Evolutionary conservation across 1,140 invertebrate species (phyloP).

Genomic region (Dinothrombium tinctorium): DNA sequence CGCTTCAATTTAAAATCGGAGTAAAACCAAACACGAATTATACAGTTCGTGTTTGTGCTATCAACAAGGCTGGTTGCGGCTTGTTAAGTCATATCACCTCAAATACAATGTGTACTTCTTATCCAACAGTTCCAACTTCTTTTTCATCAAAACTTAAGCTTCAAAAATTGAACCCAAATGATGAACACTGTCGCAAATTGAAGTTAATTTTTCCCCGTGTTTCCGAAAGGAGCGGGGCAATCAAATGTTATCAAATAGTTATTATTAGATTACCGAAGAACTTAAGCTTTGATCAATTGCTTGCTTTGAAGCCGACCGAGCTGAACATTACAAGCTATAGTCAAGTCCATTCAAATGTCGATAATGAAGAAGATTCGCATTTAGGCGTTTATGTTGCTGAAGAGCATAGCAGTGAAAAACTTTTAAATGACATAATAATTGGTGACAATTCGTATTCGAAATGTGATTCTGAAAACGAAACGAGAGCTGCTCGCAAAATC

Average conservation of each 20-base stretch:
- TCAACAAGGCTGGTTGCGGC: conserved; percentile 16
- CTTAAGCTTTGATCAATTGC: conserved; percentile 2
- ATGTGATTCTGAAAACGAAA: not conserved
- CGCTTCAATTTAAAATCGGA: conserved; percentile 10
- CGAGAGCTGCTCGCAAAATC: not conserved
- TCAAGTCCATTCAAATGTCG: conserved; percentile 11
- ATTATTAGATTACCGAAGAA: conserved; percentile 12
- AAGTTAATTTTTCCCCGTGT: conserved; percentile 33
- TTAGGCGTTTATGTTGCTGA: conserved; percentile 17
- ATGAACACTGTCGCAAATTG: conserved; percentile 6
- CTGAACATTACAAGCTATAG: conserved; percentile 15
- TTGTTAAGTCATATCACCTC: conserved; percentile 3
- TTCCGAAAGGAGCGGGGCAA: conserved; percentile 55
- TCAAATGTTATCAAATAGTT: conserved; percentile 21
- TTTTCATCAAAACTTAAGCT: conserved; percentile 10
- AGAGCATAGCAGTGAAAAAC: conserved; percentile 11
- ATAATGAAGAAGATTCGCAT: not conserved
- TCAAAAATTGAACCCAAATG: conserved; percentile 7
- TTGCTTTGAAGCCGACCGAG: conserved; percentile 9
- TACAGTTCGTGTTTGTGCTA: conserved; percentile 13
- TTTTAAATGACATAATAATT: conserved; percentile 9
- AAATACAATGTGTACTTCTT: conserved; percentile 10
- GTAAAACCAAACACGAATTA: conserved; percentile 20
- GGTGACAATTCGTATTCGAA: conserved; percentile 5
- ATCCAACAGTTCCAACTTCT: conserved; percentile 8